A percentile compares a stretch with the other conserved stretches of the same genome.
Conservation (phyloP, 2,888 invertebrate species). For the Odontothrips loti region DNA sequence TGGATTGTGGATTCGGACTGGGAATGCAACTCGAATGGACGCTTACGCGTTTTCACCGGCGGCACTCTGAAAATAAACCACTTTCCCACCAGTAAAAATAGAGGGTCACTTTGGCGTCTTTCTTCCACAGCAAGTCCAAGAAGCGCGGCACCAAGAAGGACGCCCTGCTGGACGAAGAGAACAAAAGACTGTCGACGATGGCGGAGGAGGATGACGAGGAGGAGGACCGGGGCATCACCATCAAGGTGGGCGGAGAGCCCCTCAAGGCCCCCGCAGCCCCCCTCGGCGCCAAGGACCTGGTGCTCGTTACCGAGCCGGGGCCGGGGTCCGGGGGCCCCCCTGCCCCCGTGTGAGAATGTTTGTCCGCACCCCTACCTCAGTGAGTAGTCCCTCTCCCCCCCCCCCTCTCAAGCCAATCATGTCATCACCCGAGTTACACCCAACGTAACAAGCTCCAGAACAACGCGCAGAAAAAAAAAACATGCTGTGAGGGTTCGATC, state of each 20-base stretch:
- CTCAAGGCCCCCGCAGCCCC: neutral
- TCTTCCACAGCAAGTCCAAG: constrained; percentile 56
- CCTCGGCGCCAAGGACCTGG: neutral
- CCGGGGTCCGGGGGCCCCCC: constrained; percentile 3
- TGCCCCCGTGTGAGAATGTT: neutral
- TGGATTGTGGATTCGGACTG: neutral
- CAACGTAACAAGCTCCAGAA: too few relatives aligned
- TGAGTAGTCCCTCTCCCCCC: neutral
- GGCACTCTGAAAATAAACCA: neutral
- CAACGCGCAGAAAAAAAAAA: too few relatives aligned
- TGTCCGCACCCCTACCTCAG: neutral
- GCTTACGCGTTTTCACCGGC: neutral
- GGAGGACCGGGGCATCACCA: constrained; percentile 51
- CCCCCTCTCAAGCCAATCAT: neutral
- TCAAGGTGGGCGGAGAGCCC: constrained; percentile 55
- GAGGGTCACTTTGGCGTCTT: constrained; percentile 42
- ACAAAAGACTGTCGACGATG: constrained; percentile 74
- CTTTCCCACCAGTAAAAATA: neutral
- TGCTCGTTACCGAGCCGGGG: neutral
- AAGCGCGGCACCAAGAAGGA: constrained; percentile 66
- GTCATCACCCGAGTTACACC: too few relatives aligned
- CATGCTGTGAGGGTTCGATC: too few relatives aligned
- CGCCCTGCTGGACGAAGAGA: constrained; percentile 52
- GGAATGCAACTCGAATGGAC: neutral
- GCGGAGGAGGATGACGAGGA: constrained; percentile 80